Percentiles rank a stretch among this genome's conserved stretches.
Conservation (phyloP, 1,140 invertebrate genomes). For the Bombus breviceps region DNA sequence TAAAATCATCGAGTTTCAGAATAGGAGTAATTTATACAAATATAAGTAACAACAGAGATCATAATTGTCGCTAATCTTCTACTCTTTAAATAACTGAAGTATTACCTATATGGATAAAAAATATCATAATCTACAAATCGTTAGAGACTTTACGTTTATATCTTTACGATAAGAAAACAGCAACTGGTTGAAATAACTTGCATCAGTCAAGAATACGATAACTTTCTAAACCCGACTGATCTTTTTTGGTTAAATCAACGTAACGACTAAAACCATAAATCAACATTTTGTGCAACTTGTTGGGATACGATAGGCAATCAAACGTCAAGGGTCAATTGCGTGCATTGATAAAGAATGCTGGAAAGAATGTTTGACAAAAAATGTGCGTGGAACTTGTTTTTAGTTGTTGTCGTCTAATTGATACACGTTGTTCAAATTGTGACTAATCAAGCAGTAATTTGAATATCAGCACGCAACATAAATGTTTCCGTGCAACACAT, state of each 20-base stretch:
- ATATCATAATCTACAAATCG: background rate
- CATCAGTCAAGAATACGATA: background rate
- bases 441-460: background rate
- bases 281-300: constrained; percentile 4
- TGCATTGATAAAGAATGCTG: background rate
- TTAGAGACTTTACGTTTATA: background rate
- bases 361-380: background rate
- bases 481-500: background rate
- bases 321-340: background rate
- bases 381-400: background rate
- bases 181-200: background rate
- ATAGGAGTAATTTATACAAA: too few species aligned
- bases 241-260: background rate
- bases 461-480: background rate
- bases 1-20: too few species aligned
- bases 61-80: too few species aligned
- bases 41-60: too few species aligned
- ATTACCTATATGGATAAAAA: background rate
- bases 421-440: background rate
- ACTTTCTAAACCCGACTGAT: background rate
- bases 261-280: too few species aligned
- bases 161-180: background rate
- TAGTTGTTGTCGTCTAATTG: background rate
- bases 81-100: background rate
- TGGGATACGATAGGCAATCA: constrained; percentile 6